Conservation (phyloP, 2,888 invertebrate species). For the Nesidiocoris tenuis region DNA sequence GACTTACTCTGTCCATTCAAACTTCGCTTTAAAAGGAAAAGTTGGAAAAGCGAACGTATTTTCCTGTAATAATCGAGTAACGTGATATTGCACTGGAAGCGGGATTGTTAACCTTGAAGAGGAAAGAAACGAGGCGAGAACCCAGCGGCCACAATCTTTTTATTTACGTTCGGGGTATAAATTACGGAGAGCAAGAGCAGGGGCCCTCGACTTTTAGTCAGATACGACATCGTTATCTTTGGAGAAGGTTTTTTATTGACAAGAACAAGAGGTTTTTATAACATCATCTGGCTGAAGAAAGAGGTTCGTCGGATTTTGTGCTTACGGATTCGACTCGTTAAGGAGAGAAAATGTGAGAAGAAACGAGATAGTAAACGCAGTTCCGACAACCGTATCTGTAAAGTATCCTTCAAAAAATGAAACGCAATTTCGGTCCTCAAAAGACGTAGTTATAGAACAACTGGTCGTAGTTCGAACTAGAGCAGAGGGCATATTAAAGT, state of each 20-base stretch:
- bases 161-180: conserved; percentile 21
- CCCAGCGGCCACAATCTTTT: background rate
- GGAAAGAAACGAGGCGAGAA: no score
- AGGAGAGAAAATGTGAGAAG: background rate
- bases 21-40: no score
- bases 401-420: background rate
- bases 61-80: background rate
- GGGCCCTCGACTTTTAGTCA: background rate
- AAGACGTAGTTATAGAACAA: no score
- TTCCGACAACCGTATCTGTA: background rate
- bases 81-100: background rate
- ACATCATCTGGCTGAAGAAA: conserved; percentile 10
- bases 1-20: no score
- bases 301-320: background rate
- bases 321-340: background rate
- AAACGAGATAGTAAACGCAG: background rate
- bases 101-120: conserved; percentile 16
- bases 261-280: conserved; percentile 12
- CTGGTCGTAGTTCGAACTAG: no score
- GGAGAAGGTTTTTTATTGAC: conserved; percentile 7
- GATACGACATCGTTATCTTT: conserved; percentile 16
- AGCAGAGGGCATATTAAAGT: no score
- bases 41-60: no score
- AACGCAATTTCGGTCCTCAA: background rate
- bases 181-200: background rate